phyloP scores from a whole-genome alignment of 1,140 invertebrate genomes.

The roundworm (Caenorhabditis elegans) region WBcel235 BX284605.5:1133501-1134000 shows the following conservation, averaged over 20 bases:
- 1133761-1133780: conserved; percentile 13
- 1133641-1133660: conserved; percentile 38
- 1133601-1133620: conserved; percentile 85
- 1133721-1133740: conserved; percentile 3
- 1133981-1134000: neutral
- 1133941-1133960: neutral
- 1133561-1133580: conserved; percentile 75
- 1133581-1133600: conserved; percentile 91
- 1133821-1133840: conserved; percentile 60
- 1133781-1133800: conserved; percentile 26
- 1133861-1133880: conserved; percentile 52
- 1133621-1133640: conserved; percentile 70
- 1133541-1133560: conserved; percentile 79
- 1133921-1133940: neutral
- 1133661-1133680: conserved; percentile 28
- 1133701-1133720: neutral
- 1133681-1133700: conserved; percentile 37
- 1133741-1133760: conserved; percentile 13
- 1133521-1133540: conserved; percentile 82
- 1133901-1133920: conserved; percentile 1
- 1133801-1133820: conserved; percentile 33
- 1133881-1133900: conserved; percentile 42
- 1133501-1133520: conserved; percentile 1
- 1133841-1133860: conserved; percentile 63
- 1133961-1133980: neutral